These are phyloP conservation scores for Cottoperca gobio DNA, from an alignment of 2,797 vertebrate genomes.

Conservation along the genomic window DNA sequence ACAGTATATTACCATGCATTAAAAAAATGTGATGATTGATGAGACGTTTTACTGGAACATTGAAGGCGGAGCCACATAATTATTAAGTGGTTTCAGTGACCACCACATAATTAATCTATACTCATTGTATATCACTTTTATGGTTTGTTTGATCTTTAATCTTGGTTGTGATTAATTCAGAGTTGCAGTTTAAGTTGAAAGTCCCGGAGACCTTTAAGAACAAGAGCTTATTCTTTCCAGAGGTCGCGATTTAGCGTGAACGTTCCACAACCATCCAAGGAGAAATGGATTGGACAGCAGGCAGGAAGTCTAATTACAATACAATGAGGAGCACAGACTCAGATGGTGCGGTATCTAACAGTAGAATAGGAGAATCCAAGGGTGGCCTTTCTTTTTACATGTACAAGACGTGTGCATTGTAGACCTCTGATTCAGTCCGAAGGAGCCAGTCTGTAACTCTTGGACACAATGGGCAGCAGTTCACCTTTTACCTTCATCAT, in stretches of 20 bases:
- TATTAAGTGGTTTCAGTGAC: background rate
- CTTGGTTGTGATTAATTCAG: background rate
- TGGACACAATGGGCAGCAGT: slow-evolving; percentile 83
- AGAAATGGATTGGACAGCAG: background rate
- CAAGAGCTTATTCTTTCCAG: background rate
- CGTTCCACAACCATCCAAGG: background rate
- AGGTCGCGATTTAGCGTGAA: background rate
- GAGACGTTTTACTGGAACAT: background rate
- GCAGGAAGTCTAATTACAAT: too few species aligned
- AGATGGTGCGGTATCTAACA: background rate
- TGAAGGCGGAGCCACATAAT: background rate
- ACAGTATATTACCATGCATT: background rate
- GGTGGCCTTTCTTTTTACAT: background rate
- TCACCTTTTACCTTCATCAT: slow-evolving; percentile 73
- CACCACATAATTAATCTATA: background rate
- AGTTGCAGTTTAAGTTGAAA: background rate
- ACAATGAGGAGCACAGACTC: background rate
- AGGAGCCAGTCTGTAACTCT: slow-evolving; percentile 12
- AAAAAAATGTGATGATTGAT: background rate
- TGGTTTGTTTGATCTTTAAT: background rate
- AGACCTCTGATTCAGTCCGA: background rate
- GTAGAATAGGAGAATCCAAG: background rate
- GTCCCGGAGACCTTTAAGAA: background rate
- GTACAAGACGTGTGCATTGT: background rate
- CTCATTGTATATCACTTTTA: background rate